Conservation (phyloP, 2,113 vertebrate species). For the Psittacus erithacus region DNA sequence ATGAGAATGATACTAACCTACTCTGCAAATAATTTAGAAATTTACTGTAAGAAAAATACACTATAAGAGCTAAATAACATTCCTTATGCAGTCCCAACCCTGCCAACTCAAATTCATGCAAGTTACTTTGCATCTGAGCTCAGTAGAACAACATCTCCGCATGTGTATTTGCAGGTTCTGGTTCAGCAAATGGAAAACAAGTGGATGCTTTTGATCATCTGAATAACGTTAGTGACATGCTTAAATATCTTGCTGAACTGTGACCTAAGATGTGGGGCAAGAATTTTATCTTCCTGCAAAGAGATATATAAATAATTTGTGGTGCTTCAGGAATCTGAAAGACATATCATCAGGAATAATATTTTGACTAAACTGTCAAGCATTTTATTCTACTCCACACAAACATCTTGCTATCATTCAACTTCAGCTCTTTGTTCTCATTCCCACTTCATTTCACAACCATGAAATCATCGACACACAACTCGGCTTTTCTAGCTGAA, state of each 20-base stretch:
- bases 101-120: not conserved
- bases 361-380: not conserved
- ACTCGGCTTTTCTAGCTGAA: not conserved
- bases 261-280: not conserved
- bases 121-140: not conserved
- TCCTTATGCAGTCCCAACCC: not conserved
- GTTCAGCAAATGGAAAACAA: constrained; percentile 35
- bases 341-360: not conserved
- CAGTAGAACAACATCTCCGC: not conserved
- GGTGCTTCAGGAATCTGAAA: not conserved
- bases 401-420: not conserved
- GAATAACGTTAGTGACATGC: not conserved
- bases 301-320: not conserved
- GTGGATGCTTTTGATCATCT: constrained; percentile 8
- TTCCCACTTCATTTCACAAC: not conserved
- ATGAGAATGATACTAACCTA: not conserved
- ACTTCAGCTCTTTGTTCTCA: not conserved
- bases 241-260: constrained; percentile 8
- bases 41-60: not conserved
- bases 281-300: not conserved
- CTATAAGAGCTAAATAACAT: not conserved
- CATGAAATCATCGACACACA: not conserved
- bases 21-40: not conserved
- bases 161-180: constrained; percentile 1
- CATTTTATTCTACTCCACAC: not conserved